Evolutionary conservation across 2,113 vertebrate genomes (phyloP).

Genomic region (Aspidoscelis tigris): DNA sequence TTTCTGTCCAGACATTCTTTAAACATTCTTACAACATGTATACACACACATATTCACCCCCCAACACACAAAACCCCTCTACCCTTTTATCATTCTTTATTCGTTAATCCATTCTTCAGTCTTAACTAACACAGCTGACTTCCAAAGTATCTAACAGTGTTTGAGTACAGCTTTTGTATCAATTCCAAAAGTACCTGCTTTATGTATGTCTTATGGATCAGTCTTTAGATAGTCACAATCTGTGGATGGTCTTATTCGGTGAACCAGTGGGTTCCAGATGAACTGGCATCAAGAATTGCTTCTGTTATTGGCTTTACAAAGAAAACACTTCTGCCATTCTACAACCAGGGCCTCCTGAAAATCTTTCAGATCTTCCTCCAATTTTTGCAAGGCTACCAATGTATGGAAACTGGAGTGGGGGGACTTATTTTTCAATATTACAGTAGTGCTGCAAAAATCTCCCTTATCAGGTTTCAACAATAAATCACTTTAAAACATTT

Average conservation of each 20-base stretch:
- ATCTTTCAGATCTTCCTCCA: too few relatives aligned
- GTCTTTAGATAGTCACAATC: not conserved
- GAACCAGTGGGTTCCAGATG: not conserved
- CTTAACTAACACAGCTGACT: not conserved
- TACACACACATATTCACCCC: too few relatives aligned
- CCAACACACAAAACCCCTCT: too few relatives aligned
- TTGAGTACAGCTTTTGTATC: conserved; percentile 34
- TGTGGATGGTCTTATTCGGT: conserved; percentile 21
- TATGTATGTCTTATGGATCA: conserved; percentile 15
- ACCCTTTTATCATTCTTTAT: conserved; percentile 18
- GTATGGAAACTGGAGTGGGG: too few relatives aligned
- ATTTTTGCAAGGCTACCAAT: too few relatives aligned
- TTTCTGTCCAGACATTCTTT: not conserved
- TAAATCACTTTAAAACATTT: too few relatives aligned
- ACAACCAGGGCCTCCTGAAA: too few relatives aligned
- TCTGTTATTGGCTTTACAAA: not conserved
- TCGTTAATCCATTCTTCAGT: conserved; percentile 28
- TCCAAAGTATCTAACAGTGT: conserved; percentile 54
- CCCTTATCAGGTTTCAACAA: too few relatives aligned
- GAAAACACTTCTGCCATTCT: too few relatives aligned
- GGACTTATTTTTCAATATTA: too few relatives aligned
- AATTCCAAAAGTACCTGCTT: conserved; percentile 45
- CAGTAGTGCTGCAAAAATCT: too few relatives aligned
- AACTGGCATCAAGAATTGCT: too few relatives aligned
- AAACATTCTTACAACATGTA: not conserved